Conservation (phyloP, 2,888 invertebrate genomes). For the Rhimphoctona megacephalus region DNA sequence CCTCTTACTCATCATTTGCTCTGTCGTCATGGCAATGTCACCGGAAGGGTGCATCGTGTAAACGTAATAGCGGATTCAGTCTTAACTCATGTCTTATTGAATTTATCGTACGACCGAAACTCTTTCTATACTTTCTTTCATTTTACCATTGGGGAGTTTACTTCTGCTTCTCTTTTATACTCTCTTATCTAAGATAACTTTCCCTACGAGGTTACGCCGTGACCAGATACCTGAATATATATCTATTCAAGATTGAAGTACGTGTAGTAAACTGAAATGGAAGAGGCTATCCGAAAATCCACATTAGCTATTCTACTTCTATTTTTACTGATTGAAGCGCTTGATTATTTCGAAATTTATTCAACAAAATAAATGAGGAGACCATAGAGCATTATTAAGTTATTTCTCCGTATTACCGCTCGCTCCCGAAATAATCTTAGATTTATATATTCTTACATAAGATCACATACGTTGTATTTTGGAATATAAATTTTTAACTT, state of each 20-base stretch:
- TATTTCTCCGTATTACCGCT: background rate
- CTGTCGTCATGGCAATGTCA: constrained; percentile 30
- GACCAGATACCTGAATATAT: background rate
- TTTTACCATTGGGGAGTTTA: constrained; percentile 2
- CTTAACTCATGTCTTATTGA: constrained; percentile 72
- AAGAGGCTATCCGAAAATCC: background rate
- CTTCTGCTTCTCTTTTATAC: constrained; percentile 23
- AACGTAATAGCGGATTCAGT: constrained; percentile 32
- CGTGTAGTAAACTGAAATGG: background rate
- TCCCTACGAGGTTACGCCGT: background rate
- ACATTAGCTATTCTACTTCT: background rate
- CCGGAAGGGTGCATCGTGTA: constrained; percentile 15
- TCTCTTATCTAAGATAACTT: constrained; percentile 29
- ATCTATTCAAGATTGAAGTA: background rate
- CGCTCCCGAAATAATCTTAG: background rate
- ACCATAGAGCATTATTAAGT: background rate
- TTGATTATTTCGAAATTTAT: background rate
- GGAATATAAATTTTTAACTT: background rate
- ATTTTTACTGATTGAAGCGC: background rate
- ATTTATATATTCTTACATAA: background rate
- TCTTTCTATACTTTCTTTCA: constrained; percentile 23
- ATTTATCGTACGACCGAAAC: constrained; percentile 68
- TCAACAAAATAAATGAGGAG: background rate
- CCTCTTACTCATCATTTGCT: constrained; percentile 32
- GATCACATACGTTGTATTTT: background rate